These are phyloP conservation scores for Intellagama lesueurii DNA, from an alignment of 2,797 vertebrate genomes.

Conservation along the genomic window DNA sequence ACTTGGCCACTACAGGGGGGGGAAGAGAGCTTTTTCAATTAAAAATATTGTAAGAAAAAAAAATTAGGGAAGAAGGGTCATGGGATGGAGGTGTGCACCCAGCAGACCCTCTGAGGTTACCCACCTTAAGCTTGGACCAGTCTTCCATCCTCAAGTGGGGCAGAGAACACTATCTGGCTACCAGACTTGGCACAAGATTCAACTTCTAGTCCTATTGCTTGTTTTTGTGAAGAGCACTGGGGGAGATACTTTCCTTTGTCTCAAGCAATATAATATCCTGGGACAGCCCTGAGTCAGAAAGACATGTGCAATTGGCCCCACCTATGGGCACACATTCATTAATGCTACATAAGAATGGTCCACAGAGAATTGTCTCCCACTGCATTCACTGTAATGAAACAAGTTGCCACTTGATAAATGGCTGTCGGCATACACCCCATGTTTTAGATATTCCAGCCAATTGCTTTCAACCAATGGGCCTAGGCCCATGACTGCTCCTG, in stretches of 20 bases:
- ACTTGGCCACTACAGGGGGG: no score
- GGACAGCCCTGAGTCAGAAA: not conserved
- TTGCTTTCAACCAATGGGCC: not conserved
- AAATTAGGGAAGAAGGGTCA: no score
- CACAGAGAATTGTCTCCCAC: not conserved
- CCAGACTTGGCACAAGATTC: not conserved
- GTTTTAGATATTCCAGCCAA: not conserved
- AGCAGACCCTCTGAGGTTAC: not conserved
- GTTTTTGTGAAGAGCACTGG: not conserved
- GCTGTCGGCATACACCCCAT: not conserved
- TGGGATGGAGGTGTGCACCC: no score
- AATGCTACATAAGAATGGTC: not conserved
- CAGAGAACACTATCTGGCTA: not conserved
- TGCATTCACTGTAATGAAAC: not conserved
- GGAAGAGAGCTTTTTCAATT: no score
- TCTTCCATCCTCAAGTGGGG: not conserved
- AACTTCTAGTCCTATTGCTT: not conserved
- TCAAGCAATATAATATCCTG: not conserved
- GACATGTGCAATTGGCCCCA: not conserved
- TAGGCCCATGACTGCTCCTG: not conserved
- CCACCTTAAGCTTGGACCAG: not conserved
- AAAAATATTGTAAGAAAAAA: no score
- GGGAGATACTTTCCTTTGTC: not conserved
- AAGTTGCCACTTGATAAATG: not conserved
- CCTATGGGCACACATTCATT: not conserved